Percentiles rank a stretch among this genome's conserved stretches.
These are phyloP conservation scores for Schrankia costaestrigalis DNA, from an alignment of 2,888 invertebrate genomes.

Conservation along the genomic window DNA sequence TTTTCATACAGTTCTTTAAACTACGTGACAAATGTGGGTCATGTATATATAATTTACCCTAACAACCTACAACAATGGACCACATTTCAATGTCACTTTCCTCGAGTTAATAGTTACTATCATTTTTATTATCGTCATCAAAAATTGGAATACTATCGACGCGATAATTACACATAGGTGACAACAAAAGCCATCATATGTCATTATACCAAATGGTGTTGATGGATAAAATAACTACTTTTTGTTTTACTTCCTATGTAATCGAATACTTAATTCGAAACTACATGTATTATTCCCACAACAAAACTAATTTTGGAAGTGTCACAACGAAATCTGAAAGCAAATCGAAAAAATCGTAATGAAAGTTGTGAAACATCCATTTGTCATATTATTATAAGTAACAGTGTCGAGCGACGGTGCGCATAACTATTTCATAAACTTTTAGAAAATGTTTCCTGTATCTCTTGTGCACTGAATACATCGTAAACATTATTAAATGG, in stretches of 20 bases:
- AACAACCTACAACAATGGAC: no score
- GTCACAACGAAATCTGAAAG: constrained; percentile 40
- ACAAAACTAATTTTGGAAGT: constrained; percentile 55
- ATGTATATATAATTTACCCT: no score
- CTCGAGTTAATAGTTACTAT: no score
- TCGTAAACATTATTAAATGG: background rate
- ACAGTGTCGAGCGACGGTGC: constrained; percentile 4
- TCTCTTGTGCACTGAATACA: constrained; percentile 1
- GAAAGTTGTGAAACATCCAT: constrained; percentile 36
- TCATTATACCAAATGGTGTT: constrained; percentile 1
- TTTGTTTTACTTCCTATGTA: constrained; percentile 5
- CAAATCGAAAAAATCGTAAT: constrained; percentile 31
- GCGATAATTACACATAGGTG: constrained; percentile 11
- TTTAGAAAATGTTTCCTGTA: constrained; percentile 1
- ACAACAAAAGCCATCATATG: constrained; percentile 3
- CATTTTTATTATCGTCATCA: constrained; percentile 11
- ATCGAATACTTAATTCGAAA: constrained; percentile 16
- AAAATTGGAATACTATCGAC: constrained; percentile 11
- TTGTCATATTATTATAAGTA: constrained; percentile 14
- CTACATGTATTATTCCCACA: constrained; percentile 42
- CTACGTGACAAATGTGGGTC: no score
- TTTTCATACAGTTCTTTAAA: no score
- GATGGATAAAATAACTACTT: constrained; percentile 5
- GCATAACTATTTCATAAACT: constrained; percentile 5
- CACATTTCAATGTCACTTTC: no score